These are phyloP conservation scores for Linnaemya vulpina DNA, from an alignment of 2,888 invertebrate genomes.

Conservation along the genomic window DNA sequence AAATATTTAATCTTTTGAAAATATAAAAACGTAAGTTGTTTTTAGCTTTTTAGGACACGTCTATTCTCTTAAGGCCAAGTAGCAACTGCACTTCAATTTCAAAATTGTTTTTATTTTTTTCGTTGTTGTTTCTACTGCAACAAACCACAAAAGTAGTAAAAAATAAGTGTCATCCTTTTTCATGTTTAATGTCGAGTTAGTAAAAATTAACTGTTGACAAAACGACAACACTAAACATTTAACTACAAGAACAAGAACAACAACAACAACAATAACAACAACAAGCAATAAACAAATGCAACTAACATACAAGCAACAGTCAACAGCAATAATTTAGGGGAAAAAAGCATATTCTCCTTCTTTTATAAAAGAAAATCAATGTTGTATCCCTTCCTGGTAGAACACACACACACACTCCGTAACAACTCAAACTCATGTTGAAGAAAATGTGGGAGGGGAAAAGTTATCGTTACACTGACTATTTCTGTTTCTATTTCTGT, in stretches of 20 bases:
- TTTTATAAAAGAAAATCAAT: slow-evolving; percentile 30
- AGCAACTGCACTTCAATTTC: background rate
- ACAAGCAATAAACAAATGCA: slow-evolving; percentile 40
- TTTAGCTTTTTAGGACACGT: too few relatives aligned
- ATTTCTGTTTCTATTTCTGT: slow-evolving; percentile 10
- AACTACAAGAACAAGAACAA: slow-evolving; percentile 29
- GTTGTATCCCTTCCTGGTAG: slow-evolving; percentile 36
- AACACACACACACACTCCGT: slow-evolving; percentile 6
- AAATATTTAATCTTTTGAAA: too few relatives aligned
- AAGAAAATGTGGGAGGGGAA: slow-evolving; percentile 36
- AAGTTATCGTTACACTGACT: slow-evolving; percentile 32
- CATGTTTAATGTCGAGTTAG: slow-evolving; percentile 66
- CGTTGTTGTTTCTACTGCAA: background rate
- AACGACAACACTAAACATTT: slow-evolving; percentile 56
- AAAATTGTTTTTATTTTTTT: background rate
- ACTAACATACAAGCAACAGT: slow-evolving; percentile 41
- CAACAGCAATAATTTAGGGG: slow-evolving; percentile 47
- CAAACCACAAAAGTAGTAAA: slow-evolving; percentile 27
- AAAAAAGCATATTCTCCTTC: slow-evolving; percentile 42
- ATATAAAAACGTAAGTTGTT: too few relatives aligned
- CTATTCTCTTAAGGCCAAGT: background rate
- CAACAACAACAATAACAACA: slow-evolving; percentile 18
- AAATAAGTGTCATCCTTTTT: slow-evolving; percentile 54
- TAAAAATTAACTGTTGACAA: slow-evolving; percentile 70
- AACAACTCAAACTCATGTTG: slow-evolving; percentile 47